A percentile compares a stretch with the other conserved stretches of the same genome.
Evolutionary conservation across 2,888 invertebrate species (phyloP).

Genomic region (Chydorus sphaericus): DNA sequence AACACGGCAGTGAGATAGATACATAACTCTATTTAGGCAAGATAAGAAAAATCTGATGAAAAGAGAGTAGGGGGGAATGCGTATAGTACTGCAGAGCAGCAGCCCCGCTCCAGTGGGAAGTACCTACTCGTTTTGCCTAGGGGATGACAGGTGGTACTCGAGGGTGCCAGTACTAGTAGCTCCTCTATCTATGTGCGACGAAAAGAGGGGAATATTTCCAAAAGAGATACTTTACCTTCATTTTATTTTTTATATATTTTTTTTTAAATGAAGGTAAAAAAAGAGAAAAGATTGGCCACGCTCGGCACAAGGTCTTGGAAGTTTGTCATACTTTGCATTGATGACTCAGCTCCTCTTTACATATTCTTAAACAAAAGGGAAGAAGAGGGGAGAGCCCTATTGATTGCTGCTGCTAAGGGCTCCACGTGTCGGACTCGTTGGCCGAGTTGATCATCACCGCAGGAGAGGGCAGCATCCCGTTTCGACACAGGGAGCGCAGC

Average conservation of each 20-base stretch:
- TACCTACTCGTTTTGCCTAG: too few species aligned
- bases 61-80: too few species aligned
- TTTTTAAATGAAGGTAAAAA: neutral
- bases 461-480: too few species aligned
- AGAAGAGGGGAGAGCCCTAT: neutral
- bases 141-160: slow-evolving; percentile 8
- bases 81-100: too few species aligned
- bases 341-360: neutral
- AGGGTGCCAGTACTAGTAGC: neutral
- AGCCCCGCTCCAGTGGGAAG: too few species aligned
- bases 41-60: too few species aligned
- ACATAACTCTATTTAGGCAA: too few species aligned
- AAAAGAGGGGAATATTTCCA: neutral
- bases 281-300: neutral
- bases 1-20: too few species aligned
- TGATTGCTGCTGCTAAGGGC: neutral
- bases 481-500: too few species aligned
- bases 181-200: neutral
- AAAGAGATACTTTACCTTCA: neutral
- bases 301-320: neutral
- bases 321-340: slow-evolving; percentile 7
- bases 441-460: too few species aligned
- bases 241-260: neutral
- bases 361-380: neutral
- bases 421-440: neutral